A percentile compares a stretch with the other conserved stretches of the same genome.
Evolutionary conservation across 1,140 invertebrate species (phyloP).

Genomic region (Conus ventricosus): DNA sequence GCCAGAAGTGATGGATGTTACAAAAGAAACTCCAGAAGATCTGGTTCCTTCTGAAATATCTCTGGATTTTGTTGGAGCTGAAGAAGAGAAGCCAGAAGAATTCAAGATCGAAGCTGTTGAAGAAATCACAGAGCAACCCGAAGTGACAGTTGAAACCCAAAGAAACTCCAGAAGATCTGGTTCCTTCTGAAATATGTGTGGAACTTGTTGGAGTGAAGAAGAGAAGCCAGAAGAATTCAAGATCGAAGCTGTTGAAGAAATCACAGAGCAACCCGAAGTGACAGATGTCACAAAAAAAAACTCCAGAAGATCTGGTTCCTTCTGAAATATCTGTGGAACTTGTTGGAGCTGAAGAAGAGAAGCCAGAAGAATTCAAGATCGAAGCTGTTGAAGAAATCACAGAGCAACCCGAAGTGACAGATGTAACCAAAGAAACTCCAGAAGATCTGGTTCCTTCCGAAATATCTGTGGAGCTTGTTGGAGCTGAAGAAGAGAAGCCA

Average conservation of each 20-base stretch:
- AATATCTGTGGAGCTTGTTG: conserved; percentile 43
- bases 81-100: conserved; percentile 32
- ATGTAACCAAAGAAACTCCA: conserved; percentile 40
- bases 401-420: conserved; percentile 46
- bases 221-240: conserved; percentile 47
- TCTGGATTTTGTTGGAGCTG: conserved; percentile 33
- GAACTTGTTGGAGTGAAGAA: conserved; percentile 44
- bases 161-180: conserved; percentile 36
- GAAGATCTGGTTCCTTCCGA: conserved; percentile 47
- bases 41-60: conserved; percentile 38
- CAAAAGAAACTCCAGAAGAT: conserved; percentile 36
- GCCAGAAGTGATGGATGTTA: conserved; percentile 40
- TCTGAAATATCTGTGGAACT: conserved; percentile 53
- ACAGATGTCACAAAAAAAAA: conserved; percentile 37
- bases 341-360: conserved; percentile 41
- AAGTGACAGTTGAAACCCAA: conserved; percentile 42
- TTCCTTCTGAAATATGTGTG: conserved; percentile 40
- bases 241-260: conserved; percentile 42
- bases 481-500: conserved; percentile 45
- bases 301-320: conserved; percentile 31
- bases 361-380: conserved; percentile 44
- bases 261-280: conserved; percentile 33
- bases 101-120: conserved; percentile 43
- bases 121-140: conserved; percentile 46
- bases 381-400: conserved; percentile 45